Evolutionary conservation across 1,140 invertebrate genomes (phyloP), one percentile per base, ranked within the genome.

Genomic region (Drosophila arawakana): DNA sequence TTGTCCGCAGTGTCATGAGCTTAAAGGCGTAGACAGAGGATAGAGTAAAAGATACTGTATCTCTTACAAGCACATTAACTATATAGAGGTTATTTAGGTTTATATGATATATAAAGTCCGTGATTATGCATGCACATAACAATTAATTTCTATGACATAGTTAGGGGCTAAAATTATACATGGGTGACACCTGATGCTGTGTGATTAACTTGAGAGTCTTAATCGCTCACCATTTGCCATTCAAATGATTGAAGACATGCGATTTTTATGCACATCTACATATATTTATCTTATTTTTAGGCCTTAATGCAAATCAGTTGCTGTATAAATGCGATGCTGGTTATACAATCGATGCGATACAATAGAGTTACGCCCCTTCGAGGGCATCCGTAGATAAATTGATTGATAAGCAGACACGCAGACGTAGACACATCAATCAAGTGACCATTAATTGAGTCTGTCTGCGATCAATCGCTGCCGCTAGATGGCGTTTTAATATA

Each of bases 351-450:
- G 54, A 66, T 57, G 39, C 41, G 39, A 62, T 39, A 55, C 68
- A 71, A 57, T 71, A 18, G 69, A 46, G 49, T 41, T 50, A 63
- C 68, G 50, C 68, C 68, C 13, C 13, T 47, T 18, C 60, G 49
- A 30, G 50, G 50, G 43, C 68, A 73, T 68, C 63, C 55, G 39
- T 41, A 62, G 68, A 81, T 77, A 65, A 73, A 81, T 77, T 61
- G 60, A 62, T 44, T 76, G 43, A 75, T 67, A 75, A 71, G 55
- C 49, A 35, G 30, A 59, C 39, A 59, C 35, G 44, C 15, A 50
- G 30, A 46, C 10, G n/a, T 9, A 39, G 6, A 44, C 46, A 44
- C 49, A 74, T 81, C 69, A 81, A 81, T 81, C 70, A 81, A 66
- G 11, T 13, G 11, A 11, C 34, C 18, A 15, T 58, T 49, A 80